A percentile compares a stretch with the other conserved stretches of the same genome.
phyloP scores from a whole-genome alignment of 1,140 invertebrate species.

The Aricia agestis region DNA sequence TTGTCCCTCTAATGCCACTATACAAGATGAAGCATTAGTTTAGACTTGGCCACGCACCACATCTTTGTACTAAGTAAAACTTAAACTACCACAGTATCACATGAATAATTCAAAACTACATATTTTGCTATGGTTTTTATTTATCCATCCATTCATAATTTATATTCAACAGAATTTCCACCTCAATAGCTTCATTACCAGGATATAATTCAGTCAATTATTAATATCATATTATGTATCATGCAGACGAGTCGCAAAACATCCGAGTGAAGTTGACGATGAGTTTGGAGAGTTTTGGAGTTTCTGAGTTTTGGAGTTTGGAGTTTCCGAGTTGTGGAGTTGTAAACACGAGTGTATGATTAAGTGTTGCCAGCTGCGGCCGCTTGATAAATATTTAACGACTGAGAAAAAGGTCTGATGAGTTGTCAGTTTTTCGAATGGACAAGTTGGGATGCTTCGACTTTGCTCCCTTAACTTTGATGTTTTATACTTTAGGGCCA shows the following conservation, averaged over 20 bases:
- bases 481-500: too few relatives aligned
- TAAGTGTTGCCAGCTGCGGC: neutral
- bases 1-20: too few relatives aligned
- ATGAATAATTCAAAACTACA: too few relatives aligned
- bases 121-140: too few relatives aligned
- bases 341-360: constrained; percentile 1
- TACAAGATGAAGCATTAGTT: too few relatives aligned
- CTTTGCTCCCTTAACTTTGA: neutral
- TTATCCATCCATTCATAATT: too few relatives aligned
- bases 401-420: neutral
- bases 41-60: too few relatives aligned
- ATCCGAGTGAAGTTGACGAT: neutral
- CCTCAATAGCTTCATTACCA: too few relatives aligned
- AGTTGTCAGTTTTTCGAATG: neutral
- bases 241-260: neutral
- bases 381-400: constrained; percentile 1
- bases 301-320: neutral
- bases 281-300: neutral
- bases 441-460: neutral
- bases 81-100: too few relatives aligned
- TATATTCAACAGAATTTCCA: too few relatives aligned
- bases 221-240: neutral
- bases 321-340: neutral
- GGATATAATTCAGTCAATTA: neutral
- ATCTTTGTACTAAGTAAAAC: too few relatives aligned